Base-by-base conservation (phyloP, 2,888 invertebrate species). In the Pseudococcus viburni region DNA sequence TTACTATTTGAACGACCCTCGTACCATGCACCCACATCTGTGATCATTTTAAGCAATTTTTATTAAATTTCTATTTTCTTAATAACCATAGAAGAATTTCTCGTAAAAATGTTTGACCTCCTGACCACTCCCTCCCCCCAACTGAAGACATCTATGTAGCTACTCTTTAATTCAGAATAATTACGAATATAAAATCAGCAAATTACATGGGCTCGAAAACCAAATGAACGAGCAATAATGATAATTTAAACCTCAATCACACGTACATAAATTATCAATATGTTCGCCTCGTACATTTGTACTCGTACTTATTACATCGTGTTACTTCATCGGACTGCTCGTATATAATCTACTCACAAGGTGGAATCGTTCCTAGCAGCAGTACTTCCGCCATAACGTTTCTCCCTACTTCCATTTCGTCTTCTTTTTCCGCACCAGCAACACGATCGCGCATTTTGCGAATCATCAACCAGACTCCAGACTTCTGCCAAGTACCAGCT, bases 231-330 rank as follows among this genome's bases (percentile, higher is more conserved):
- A 59, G 3, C 15, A 59, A 59, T 59, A n/a, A n/a, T 6, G 5
- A 59, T 59, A 59, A 59, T 59, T 59, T 59, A 19, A 59, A 59
- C n/a, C 59, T n/a, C 59, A 59, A 59, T 59, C n/a, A n/a, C 59
- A n/a, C n/a, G 59, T 59, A 59, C 6, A 59, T 59, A 59, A 59
- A 59, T 59, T 59, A 59, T n/a, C n/a, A 5, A n/a, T 6, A 59
- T 6, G 19, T 59, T n/a, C 59, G 17, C n/a, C 59, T 59, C 59
- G 59, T 59, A 59, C n/a, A 59, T 8, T 5, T 59, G 5, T 59
- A 8, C 59, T 59, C n/a, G 0, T 1, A 59, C 15, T 59, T 3
- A 59, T 59, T 59, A 51, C 51, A 59, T 59, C 26, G 26, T 33
- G 26, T 33, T 33, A 33, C 3, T 33, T 33, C 26, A 33, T 33